These are phyloP conservation scores for Cygnus buccinator DNA, from an alignment of 2,113 vertebrate genomes.

Conservation along the genomic window DNA sequence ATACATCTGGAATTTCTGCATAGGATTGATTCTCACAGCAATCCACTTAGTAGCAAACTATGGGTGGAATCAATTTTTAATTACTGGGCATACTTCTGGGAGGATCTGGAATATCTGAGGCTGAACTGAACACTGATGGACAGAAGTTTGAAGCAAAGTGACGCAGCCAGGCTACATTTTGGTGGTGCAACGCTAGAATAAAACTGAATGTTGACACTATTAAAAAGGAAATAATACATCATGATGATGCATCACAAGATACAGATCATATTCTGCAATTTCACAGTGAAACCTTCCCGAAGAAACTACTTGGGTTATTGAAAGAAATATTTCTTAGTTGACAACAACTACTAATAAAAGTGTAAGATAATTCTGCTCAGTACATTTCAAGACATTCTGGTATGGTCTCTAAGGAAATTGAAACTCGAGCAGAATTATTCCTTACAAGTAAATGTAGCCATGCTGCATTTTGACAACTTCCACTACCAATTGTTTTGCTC, in stretches of 20 bases:
- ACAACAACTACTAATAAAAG: not conserved
- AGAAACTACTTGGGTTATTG: not conserved
- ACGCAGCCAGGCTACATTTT: not conserved
- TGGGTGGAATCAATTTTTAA: accelerated
- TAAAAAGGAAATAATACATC: not conserved
- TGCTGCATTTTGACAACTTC: not conserved
- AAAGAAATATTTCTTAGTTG: not conserved
- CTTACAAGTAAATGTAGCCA: not conserved
- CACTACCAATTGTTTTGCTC: not conserved
- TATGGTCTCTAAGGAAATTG: not conserved
- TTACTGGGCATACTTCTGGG: not conserved
- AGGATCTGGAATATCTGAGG: not conserved
- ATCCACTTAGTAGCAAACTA: not conserved
- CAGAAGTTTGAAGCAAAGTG: not conserved
- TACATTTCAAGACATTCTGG: not conserved
- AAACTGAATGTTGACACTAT: not conserved
- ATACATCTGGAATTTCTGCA: not conserved
- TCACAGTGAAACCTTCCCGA: not conserved
- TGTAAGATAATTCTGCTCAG: not conserved
- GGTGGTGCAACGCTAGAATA: not conserved
- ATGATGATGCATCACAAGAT: not conserved
- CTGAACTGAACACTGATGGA: not conserved
- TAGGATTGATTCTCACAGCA: not conserved
- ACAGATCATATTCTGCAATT: not conserved
- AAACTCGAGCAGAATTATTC: not conserved